Evolutionary conservation across 1,140 invertebrate genomes (phyloP).

Genomic region (Anoplolepis gracilipes): DNA sequence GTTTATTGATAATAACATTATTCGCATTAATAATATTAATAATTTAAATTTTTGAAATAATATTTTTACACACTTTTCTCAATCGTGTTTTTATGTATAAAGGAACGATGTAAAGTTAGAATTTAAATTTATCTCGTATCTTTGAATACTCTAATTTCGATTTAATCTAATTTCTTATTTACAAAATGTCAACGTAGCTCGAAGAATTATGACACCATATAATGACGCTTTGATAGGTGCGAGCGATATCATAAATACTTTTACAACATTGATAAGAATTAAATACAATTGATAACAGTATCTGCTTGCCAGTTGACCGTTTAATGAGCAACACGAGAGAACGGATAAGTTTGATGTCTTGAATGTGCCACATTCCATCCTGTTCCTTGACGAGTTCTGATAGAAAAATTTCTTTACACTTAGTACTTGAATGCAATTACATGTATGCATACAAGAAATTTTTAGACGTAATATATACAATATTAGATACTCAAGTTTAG

Average conservation of each 20-base stretch:
- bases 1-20: too few species aligned
- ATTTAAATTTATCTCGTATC: neutral
- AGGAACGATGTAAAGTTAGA: neutral
- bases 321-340: neutral
- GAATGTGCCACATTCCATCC: neutral
- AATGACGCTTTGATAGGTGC: neutral
- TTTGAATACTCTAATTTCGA: neutral
- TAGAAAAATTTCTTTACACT: slow-evolving; percentile 30
- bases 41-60: too few species aligned
- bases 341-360: slow-evolving; percentile 25
- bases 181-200: neutral
- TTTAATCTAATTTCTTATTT: neutral
- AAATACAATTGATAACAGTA: slow-evolving; percentile 21
- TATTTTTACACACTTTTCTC: neutral
- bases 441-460: too few species aligned
- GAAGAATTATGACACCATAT: neutral
- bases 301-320: neutral
- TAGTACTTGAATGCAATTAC: neutral
- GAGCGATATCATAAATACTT: neutral
- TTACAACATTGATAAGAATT: slow-evolving; percentile 12
- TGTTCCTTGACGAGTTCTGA: neutral
- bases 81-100: neutral
- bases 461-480: too few species aligned
- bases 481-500: too few species aligned
- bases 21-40: too few species aligned